A percentile compares a stretch with the other conserved stretches of the same genome.
Evolutionary conservation across 2,113 vertebrate species (phyloP).

Genomic region (Brachirus orientalis): DNA sequence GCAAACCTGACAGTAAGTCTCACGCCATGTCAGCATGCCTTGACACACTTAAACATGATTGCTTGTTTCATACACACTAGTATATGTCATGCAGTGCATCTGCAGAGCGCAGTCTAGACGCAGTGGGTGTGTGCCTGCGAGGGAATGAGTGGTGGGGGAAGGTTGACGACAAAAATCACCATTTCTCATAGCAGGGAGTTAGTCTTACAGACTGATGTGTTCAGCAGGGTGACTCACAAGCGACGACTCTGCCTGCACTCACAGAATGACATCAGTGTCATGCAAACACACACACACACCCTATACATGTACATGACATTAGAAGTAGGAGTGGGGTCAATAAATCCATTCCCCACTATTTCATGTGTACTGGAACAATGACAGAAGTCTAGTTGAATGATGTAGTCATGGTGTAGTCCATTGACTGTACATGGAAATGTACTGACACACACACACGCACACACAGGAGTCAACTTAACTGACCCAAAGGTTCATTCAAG

Average conservation of each 20-base stretch:
- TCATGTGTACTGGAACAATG: too few species aligned
- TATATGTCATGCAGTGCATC: background rate
- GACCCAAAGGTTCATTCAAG: too few species aligned
- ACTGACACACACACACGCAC: too few species aligned
- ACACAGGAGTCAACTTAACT: too few species aligned
- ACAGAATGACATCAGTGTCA: constrained; percentile 1
- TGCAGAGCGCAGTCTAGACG: background rate
- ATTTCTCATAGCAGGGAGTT: constrained; percentile 13
- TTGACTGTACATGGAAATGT: too few species aligned
- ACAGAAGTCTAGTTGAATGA: too few species aligned
- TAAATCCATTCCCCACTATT: too few species aligned
- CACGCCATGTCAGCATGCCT: constrained; percentile 50
- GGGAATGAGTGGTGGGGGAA: background rate
- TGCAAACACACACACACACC: background rate
- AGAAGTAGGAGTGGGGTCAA: too few species aligned
- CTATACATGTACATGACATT: too few species aligned
- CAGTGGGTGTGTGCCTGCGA: background rate
- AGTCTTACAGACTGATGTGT: constrained; percentile 31
- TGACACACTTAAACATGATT: constrained; percentile 31
- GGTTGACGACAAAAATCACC: constrained; percentile 16
- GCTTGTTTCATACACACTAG: constrained; percentile 7
- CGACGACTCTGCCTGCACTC: background rate
- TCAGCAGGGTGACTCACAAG: constrained; percentile 2
- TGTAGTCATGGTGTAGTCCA: too few species aligned
- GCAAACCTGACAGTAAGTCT: constrained; percentile 27